These are phyloP conservation scores for Andrena minutula DNA, from an alignment of 2,888 invertebrate species.

Conservation along the genomic window DNA sequence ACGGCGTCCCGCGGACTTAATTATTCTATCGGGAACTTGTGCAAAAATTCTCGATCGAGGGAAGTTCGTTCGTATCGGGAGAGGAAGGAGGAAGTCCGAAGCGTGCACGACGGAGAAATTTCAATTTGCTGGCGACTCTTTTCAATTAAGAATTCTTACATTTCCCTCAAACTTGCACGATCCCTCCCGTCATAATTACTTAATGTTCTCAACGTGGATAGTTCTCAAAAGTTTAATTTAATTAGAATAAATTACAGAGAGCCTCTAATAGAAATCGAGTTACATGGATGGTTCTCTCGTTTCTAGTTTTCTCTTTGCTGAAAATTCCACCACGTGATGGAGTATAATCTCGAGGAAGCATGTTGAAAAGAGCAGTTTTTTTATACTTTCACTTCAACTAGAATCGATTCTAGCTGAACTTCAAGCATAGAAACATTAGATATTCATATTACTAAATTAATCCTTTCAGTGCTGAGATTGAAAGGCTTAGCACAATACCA, in stretches of 20 bases:
- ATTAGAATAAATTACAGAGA: conserved; percentile 28
- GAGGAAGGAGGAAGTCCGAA: neutral
- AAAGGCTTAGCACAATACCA: no score
- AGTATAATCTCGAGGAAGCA: neutral
- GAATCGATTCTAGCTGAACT: no score
- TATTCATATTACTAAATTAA: no score
- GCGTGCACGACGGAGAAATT: neutral
- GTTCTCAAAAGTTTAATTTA: conserved; percentile 7
- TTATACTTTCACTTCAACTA: no score
- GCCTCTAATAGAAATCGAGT: neutral
- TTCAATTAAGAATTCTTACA: conserved; percentile 10
- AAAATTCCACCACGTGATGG: neutral
- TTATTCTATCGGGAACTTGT: conserved; percentile 30
- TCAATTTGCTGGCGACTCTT: neutral
- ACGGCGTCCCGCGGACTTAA: neutral
- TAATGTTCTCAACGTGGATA: neutral
- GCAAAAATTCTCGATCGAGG: neutral
- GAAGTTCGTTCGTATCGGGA: neutral
- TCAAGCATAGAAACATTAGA: no score
- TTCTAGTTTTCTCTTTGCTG: neutral
- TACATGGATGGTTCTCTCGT: neutral
- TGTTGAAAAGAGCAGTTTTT: neutral
- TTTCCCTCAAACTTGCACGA: neutral
- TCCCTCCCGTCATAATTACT: conserved; percentile 3
- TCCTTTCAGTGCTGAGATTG: no score